A percentile compares a stretch with the other conserved stretches of the same genome.
Conservation (phyloP, 2,113 vertebrate species). For the Salvelinus fontinalis region DNA sequence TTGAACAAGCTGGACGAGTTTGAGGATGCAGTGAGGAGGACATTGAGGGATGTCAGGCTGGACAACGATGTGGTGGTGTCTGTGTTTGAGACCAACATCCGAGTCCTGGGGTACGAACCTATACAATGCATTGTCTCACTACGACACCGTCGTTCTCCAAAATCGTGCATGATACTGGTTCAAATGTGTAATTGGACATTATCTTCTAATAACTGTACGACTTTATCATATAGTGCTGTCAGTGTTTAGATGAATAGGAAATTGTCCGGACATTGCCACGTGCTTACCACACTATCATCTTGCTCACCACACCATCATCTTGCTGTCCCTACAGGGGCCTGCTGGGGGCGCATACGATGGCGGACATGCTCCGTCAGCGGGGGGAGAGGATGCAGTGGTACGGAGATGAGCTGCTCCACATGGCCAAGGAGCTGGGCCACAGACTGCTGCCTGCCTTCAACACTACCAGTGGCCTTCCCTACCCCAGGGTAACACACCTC, state of each 20-base stretch:
- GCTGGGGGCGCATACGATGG: slow-evolving; percentile 95
- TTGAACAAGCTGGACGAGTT: slow-evolving; percentile 82
- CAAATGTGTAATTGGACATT: too few species aligned
- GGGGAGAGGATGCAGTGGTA: slow-evolving; percentile 95
- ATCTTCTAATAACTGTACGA: too few species aligned
- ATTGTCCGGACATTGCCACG: not conserved
- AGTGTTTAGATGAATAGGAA: not conserved
- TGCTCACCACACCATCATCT: too few species aligned
- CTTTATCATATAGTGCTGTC: not conserved
- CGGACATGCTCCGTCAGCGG: slow-evolving; percentile 88
- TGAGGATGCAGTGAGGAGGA: slow-evolving; percentile 77
- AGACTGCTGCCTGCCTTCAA: slow-evolving; percentile 96
- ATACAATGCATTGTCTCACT: too few species aligned
- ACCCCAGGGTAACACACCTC: slow-evolving; percentile 82
- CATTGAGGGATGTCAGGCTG: slow-evolving; percentile 70
- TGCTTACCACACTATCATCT: too few species aligned
- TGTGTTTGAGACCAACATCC: slow-evolving; percentile 83
- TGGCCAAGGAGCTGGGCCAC: slow-evolving; percentile 95
- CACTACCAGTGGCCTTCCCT: slow-evolving; percentile 97
- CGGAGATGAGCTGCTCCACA: slow-evolving; percentile 87
- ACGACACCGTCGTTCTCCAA: too few species aligned
- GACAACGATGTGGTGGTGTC: slow-evolving; percentile 83
- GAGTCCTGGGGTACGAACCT: slow-evolving; percentile 74
- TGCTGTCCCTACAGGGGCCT: slow-evolving; percentile 79
- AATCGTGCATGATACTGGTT: too few species aligned